Evolutionary conservation across 1,140 invertebrate genomes (phyloP).

Genomic region (Drosophila sucinea): DNA sequence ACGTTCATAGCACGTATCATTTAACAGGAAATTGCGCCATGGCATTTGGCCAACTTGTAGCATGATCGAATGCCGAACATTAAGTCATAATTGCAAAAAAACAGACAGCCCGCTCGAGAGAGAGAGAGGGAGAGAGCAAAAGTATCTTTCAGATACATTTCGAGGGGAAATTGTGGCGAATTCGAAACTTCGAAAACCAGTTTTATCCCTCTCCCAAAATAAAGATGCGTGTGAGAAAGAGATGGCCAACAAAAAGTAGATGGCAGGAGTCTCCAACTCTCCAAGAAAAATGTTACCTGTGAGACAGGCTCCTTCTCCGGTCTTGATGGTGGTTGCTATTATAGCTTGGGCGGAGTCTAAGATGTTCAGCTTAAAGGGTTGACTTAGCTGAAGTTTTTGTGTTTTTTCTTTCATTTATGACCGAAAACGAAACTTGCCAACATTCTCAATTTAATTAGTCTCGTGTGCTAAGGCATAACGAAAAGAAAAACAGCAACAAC

Average conservation of each 20-base stretch:
- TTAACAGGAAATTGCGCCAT: constrained; percentile 77
- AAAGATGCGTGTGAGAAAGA: constrained; percentile 19
- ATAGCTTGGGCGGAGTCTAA: constrained; percentile 45
- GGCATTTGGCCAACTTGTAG: constrained; percentile 6
- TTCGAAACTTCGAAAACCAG: constrained; percentile 74
- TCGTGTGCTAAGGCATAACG: constrained; percentile 64
- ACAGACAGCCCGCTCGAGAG: not conserved
- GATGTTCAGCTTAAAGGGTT: constrained; percentile 33
- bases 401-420: constrained; percentile 51
- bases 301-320: not conserved
- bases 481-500: constrained; percentile 16
- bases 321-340: constrained; percentile 24
- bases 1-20: constrained; percentile 68
- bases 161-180: constrained; percentile 57
- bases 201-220: constrained; percentile 37
- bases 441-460: constrained; percentile 78
- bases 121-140: constrained; percentile 18
- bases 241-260: constrained; percentile 1
- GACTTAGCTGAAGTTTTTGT: constrained; percentile 22
- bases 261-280: constrained; percentile 31
- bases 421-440: constrained; percentile 45
- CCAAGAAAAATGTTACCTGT: constrained; percentile 12
- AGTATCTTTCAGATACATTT: constrained; percentile 74
- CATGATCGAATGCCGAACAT: constrained; percentile 55
- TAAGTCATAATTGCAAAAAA: constrained; percentile 51